phyloP scores from a whole-genome alignment of 2,888 invertebrate genomes.

The Sericinus montela region DNA sequence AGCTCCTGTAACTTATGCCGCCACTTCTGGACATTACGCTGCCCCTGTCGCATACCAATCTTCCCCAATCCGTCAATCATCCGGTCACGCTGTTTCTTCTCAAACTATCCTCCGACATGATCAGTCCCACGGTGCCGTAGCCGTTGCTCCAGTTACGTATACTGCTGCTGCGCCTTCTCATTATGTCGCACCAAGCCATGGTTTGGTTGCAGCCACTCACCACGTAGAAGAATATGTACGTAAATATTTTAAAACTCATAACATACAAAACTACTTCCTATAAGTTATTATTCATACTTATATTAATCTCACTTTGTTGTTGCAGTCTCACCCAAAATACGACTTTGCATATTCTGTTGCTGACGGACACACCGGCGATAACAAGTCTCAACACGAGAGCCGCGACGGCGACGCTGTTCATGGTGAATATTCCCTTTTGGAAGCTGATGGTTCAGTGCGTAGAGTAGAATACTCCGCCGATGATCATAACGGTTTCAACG shows the following conservation, averaged over 20 bases:
- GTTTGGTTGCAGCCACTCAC: not conserved
- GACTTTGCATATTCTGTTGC: slow-evolving; percentile 1
- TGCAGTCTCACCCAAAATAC: not conserved
- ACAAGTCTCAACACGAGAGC: slow-evolving; percentile 79
- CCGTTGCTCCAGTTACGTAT: slow-evolving; percentile 36
- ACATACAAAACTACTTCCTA: not conserved
- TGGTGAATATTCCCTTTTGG: slow-evolving; percentile 65
- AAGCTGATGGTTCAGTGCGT: slow-evolving; percentile 75
- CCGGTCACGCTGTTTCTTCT: slow-evolving; percentile 19
- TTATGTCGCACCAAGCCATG: slow-evolving; percentile 33
- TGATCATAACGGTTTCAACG: slow-evolving; percentile 73
- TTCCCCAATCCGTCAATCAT: slow-evolving; percentile 9
- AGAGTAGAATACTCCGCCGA: slow-evolving; percentile 76
- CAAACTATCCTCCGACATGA: slow-evolving; percentile 11
- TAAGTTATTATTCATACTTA: not conserved
- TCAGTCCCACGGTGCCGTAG: slow-evolving; percentile 34
- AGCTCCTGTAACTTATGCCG: slow-evolving; percentile 35
- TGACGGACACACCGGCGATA: slow-evolving; percentile 36
- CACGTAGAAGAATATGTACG: slow-evolving; percentile 31
- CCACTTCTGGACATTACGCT: slow-evolving; percentile 26
- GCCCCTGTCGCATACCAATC: slow-evolving; percentile 21
- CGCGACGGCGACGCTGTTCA: slow-evolving; percentile 81
- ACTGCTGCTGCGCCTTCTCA: slow-evolving; percentile 30
- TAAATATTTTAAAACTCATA: not conserved
- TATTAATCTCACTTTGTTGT: slow-evolving; percentile 32